Percentiles rank a stretch among this genome's conserved stretches.
Evolutionary conservation across 2,113 vertebrate species (phyloP).

Genomic region (Trochalopteron elliotii): DNA sequence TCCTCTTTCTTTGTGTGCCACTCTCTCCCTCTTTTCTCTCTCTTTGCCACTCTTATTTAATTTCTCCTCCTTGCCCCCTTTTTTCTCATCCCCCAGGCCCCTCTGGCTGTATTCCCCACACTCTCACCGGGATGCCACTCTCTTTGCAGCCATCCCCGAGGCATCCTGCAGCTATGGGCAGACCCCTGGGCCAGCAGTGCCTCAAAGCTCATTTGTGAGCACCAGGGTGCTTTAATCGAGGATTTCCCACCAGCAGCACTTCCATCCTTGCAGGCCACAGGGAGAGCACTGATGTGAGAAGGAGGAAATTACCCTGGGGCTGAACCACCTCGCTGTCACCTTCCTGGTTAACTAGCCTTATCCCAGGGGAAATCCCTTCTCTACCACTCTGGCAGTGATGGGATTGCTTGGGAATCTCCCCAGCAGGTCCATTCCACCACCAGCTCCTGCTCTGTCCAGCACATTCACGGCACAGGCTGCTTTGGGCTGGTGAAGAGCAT

Average conservation of each 20-base stretch:
- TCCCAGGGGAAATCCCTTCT: background rate
- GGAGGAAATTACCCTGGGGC: background rate
- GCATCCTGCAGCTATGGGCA: background rate
- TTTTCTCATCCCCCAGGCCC: background rate
- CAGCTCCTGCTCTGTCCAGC: background rate
- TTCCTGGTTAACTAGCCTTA: background rate
- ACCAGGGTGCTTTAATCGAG: background rate
- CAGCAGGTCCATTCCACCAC: background rate
- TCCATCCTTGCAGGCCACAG: background rate
- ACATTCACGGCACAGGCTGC: background rate
- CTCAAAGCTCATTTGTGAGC: conserved; percentile 18
- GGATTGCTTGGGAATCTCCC: background rate
- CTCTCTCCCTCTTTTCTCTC: background rate
- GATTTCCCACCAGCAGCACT: background rate
- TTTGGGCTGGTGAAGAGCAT: background rate
- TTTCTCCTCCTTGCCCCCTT: background rate
- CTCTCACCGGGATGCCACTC: fast-evolving
- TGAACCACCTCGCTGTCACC: background rate
- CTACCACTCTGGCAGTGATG: fast-evolving
- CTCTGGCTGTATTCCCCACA: background rate
- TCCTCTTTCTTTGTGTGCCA: background rate
- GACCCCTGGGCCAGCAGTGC: background rate
- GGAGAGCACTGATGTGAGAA: background rate
- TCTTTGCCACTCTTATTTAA: too few relatives aligned
- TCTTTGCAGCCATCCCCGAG: background rate